Conservation (phyloP, 2,797 vertebrate genomes). For the Poecilia picta region DNA sequence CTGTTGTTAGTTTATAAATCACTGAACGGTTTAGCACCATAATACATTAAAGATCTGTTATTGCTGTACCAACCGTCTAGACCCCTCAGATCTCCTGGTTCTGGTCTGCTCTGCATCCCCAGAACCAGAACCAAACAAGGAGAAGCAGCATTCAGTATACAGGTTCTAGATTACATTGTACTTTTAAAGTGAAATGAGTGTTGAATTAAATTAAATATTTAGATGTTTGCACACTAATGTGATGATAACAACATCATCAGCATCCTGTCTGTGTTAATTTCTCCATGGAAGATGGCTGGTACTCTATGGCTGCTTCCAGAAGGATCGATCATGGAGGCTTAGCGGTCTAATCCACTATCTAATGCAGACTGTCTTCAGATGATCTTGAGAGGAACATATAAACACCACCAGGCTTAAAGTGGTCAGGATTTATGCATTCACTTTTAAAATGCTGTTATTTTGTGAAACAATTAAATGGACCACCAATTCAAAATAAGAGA, state of each 20-base stretch:
- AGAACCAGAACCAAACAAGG: too few species aligned
- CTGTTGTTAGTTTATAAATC: too few species aligned
- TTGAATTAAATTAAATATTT: background rate
- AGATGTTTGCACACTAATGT: background rate
- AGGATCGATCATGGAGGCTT: background rate
- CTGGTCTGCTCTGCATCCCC: too few species aligned
- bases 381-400: background rate
- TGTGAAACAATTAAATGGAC: background rate
- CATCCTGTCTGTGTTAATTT: background rate
- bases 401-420: background rate
- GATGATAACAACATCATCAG: background rate
- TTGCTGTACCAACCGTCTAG: too few species aligned
- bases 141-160: background rate
- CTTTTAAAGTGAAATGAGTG: background rate
- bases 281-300: background rate
- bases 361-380: background rate
- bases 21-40: too few species aligned
- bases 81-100: too few species aligned
- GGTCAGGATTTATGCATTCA: background rate
- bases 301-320: background rate
- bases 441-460: background rate
- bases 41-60: too few species aligned
- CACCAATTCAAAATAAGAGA: background rate
- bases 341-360: background rate
- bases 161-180: background rate